Conservation (phyloP, 2,113 vertebrate species). For the Gobiocypris rarus region DNA sequence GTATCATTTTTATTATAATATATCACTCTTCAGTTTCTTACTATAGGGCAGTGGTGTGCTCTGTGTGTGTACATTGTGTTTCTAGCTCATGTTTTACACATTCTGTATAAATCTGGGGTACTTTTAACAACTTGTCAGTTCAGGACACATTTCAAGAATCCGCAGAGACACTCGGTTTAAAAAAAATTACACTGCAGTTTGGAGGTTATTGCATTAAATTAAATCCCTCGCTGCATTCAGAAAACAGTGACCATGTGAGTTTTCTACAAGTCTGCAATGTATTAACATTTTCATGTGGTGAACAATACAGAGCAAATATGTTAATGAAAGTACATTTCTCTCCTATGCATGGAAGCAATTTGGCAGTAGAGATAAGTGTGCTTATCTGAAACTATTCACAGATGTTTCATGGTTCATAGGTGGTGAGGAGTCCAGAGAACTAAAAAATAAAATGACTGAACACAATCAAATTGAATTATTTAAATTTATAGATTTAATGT, state of each 20-base stretch:
- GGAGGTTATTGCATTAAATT: background rate
- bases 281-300: conserved; percentile 42
- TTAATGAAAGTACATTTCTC: conserved; percentile 49
- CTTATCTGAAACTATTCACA: conserved; percentile 65
- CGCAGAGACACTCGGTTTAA: background rate
- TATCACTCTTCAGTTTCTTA: conserved; percentile 48
- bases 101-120: background rate
- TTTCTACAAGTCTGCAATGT: background rate
- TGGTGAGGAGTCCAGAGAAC: conserved; percentile 31
- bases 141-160: conserved; percentile 10
- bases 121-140: conserved; percentile 7
- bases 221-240: conserved; percentile 12
- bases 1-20: conserved; percentile 54
- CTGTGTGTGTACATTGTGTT: background rate
- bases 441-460: conserved; percentile 23
- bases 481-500: background rate
- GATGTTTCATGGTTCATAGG: conserved; percentile 56
- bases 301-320: conserved; percentile 15
- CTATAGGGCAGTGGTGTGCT: background rate
- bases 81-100: background rate
- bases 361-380: conserved; percentile 56
- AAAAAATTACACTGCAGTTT: conserved; percentile 15
- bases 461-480: conserved; percentile 22
- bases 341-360: conserved; percentile 56
- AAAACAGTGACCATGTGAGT: conserved; percentile 29